phyloP scores from a whole-genome alignment of 2,113 vertebrate genomes.

The Ursus arctos region DNA sequence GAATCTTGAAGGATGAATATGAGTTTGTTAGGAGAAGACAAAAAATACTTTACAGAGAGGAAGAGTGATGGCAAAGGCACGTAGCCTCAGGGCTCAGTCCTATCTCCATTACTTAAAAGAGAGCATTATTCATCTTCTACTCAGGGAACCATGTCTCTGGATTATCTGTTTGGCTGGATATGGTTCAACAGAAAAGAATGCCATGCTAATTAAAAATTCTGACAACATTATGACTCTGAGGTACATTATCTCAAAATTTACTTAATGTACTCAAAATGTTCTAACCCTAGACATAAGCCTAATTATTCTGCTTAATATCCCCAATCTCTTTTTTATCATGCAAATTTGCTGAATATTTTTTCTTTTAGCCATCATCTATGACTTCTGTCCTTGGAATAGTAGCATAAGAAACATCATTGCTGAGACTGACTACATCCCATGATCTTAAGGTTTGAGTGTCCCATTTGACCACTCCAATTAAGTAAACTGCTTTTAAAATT shows the following conservation, averaged over 20 bases:
- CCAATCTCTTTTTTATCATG: neutral
- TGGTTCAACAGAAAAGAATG: slow-evolving; percentile 60
- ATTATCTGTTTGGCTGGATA: slow-evolving; percentile 12
- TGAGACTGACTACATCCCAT: neutral
- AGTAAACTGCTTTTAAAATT: neutral
- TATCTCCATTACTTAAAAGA: neutral
- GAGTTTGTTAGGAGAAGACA: neutral
- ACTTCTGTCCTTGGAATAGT: neutral
- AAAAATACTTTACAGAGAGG: neutral
- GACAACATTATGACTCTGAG: neutral
- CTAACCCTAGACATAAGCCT: neutral
- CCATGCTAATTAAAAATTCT: neutral
- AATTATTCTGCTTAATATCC: neutral
- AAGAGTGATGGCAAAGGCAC: neutral
- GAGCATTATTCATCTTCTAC: neutral
- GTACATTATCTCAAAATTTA: slow-evolving; percentile 51
- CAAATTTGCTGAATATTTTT: neutral
- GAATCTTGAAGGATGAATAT: neutral
- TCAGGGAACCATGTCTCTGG: neutral
- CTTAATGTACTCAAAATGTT: slow-evolving; percentile 21
- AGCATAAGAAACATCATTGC: neutral
- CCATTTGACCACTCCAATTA: neutral
- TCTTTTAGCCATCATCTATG: neutral
- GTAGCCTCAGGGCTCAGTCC: neutral
- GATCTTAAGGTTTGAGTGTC: neutral